Evolutionary conservation across 2,888 invertebrate genomes (phyloP).

Genomic region (Orthonychiurus folsomi): DNA sequence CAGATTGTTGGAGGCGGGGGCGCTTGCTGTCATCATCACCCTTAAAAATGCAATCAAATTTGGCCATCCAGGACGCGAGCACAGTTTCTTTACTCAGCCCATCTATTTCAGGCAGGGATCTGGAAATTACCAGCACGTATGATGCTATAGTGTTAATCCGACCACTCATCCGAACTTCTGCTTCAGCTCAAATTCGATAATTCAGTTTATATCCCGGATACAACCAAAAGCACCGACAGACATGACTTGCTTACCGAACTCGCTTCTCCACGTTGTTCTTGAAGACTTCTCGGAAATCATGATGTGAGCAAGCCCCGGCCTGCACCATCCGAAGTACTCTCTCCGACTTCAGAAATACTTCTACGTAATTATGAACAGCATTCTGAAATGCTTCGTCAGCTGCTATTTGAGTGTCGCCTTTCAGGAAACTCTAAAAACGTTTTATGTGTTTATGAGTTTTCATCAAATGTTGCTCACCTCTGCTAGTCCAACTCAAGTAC

Average conservation of each 20-base stretch:
- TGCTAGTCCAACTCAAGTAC: neutral
- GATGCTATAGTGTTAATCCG: too few relatives aligned
- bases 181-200: too few relatives aligned
- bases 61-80: conserved; percentile 97
- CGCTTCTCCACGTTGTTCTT: conserved; percentile 97
- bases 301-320: conserved; percentile 94
- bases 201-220: too few relatives aligned
- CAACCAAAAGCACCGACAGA: too few relatives aligned
- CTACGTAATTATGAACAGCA: conserved; percentile 90
- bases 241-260: conserved; percentile 76
- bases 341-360: conserved; percentile 95
- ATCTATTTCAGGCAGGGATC: conserved; percentile 97
- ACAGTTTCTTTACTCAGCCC: conserved; percentile 98
- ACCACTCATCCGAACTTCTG: too few relatives aligned
- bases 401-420: conserved; percentile 96
- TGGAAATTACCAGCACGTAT: too few relatives aligned
- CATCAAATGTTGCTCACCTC: too few relatives aligned
- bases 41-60: conserved; percentile 97
- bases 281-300: conserved; percentile 97
- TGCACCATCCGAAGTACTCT: conserved; percentile 92
- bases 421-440: conserved; percentile 69
- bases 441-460: neutral
- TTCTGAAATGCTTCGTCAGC: conserved; percentile 98
- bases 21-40: conserved; percentile 78
- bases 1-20: conserved; percentile 78